phyloP scores from a whole-genome alignment of 2,888 invertebrate genomes.

The Stenodera caucasica region DNA sequence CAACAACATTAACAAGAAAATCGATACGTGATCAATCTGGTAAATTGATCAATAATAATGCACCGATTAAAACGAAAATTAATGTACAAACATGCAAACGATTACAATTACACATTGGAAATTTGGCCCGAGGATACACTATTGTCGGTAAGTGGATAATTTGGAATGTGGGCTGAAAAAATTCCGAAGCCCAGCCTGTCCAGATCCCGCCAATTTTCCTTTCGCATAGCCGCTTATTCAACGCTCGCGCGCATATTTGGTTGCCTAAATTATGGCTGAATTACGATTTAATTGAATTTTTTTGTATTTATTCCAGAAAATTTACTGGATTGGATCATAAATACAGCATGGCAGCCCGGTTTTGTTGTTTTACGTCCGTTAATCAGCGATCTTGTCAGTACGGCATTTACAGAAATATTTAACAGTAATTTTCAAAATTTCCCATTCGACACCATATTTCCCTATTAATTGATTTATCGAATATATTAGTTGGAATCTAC shows the following conservation, averaged over 20 bases:
- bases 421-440: conserved; percentile 74
- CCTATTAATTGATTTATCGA: conserved; percentile 28
- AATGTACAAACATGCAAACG: conserved; percentile 76
- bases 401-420: conserved; percentile 81
- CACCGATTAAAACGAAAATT: conserved; percentile 65
- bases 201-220: too few species aligned
- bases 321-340: conserved; percentile 75
- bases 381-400: conserved; percentile 81
- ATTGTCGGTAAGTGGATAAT: conserved; percentile 60
- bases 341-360: conserved; percentile 79
- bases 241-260: neutral
- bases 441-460: conserved; percentile 69
- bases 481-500: neutral
- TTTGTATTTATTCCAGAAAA: conserved; percentile 59
- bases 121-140: conserved; percentile 69
- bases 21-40: conserved; percentile 54
- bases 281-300: neutral
- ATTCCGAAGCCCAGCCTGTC: neutral
- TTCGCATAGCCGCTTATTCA: too few species aligned
- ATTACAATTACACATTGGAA: conserved; percentile 75
- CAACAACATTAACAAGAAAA: conserved; percentile 64
- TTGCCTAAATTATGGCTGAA: neutral
- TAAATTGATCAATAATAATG: conserved; percentile 39
- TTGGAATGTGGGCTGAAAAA: neutral
- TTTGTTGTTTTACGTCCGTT: conserved; percentile 74